Conservation (phyloP, 2,797 vertebrate genomes). For the Bothrops alternatus region DNA sequence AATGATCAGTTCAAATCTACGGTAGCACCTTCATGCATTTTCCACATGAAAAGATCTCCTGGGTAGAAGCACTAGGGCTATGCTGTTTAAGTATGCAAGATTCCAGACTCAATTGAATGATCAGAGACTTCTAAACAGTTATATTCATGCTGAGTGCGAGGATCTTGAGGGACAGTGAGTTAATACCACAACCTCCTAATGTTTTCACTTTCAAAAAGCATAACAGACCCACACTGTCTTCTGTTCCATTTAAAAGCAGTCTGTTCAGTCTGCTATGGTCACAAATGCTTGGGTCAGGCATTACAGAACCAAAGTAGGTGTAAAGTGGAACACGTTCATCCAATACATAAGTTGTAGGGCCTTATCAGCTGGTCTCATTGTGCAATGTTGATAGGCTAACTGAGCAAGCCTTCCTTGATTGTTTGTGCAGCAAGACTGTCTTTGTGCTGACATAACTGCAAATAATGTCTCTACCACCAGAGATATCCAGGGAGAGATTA, state of each 20-base stretch:
- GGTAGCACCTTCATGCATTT: not conserved
- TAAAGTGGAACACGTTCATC: not conserved
- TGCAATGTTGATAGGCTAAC: not conserved
- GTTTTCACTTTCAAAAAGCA: not conserved
- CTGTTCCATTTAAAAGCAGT: not conserved
- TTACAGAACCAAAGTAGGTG: not conserved
- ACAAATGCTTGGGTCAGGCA: not conserved
- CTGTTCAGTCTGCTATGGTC: not conserved
- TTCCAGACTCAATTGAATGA: not conserved
- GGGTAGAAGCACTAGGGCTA: not conserved
- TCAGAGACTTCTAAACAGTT: not conserved
- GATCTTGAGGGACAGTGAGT: not conserved
- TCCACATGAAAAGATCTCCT: not conserved
- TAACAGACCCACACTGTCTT: not conserved
- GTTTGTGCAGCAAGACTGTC: not conserved
- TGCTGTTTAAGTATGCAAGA: not conserved
- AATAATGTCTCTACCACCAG: not conserved
- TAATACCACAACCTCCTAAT: not conserved
- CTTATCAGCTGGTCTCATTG: not conserved
- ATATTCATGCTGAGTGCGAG: not conserved
- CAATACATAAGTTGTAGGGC: not conserved
- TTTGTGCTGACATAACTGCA: not conserved
- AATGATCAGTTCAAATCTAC: not conserved
- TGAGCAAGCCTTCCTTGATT: not conserved
- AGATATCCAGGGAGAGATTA: not conserved